Evolutionary conservation across 2,888 invertebrate species (phyloP).

Genomic region (Acleris sparsana): DNA sequence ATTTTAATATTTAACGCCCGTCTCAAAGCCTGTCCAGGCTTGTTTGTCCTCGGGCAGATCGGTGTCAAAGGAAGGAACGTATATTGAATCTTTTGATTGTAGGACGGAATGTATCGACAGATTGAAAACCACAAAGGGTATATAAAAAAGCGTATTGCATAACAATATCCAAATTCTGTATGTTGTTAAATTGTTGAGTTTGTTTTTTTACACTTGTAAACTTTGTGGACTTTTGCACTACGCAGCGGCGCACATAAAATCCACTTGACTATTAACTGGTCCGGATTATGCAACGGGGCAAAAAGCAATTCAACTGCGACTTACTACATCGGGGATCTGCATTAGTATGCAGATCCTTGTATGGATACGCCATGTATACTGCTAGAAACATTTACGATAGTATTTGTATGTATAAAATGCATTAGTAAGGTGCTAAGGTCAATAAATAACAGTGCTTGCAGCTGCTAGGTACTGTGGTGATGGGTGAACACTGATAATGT

Average conservation of each 20-base stretch:
- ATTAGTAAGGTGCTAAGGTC: too few species aligned
- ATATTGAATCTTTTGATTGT: slow-evolving; percentile 14
- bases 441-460: too few species aligned
- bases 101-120: slow-evolving; percentile 6
- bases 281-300: slow-evolving; percentile 19
- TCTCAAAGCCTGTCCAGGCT: slow-evolving; percentile 49
- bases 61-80: slow-evolving; percentile 23
- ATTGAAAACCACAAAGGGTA: neutral
- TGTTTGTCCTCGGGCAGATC: slow-evolving; percentile 40
- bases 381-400: too few species aligned
- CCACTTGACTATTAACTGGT: slow-evolving; percentile 2
- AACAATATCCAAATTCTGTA: too few species aligned
- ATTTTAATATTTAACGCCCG: slow-evolving; percentile 58
- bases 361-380: too few species aligned
- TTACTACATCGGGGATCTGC: slow-evolving; percentile 5
- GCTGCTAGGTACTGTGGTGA: too few species aligned
- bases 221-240: too few species aligned
- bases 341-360: neutral
- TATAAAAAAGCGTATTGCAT: too few species aligned
- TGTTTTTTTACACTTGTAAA: too few species aligned
- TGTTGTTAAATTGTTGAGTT: too few species aligned
- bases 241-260: neutral
- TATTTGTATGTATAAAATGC: too few species aligned
- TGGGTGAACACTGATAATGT: too few species aligned
- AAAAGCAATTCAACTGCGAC: slow-evolving; percentile 3